Evolutionary conservation across 1,140 invertebrate species (phyloP).

Genomic region (Drosophila suzukii): DNA sequence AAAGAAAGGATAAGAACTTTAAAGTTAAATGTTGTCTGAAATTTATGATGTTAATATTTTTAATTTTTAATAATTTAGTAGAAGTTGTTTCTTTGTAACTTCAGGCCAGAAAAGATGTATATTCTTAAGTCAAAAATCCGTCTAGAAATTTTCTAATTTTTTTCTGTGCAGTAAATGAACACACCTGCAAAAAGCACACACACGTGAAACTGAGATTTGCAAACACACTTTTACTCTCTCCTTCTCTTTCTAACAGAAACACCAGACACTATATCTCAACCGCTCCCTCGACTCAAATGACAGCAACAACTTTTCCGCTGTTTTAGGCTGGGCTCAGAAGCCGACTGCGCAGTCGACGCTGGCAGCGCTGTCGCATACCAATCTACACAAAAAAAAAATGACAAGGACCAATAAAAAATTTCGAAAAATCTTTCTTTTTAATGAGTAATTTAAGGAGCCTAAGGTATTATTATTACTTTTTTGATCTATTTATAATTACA

Average conservation of each 20-base stretch:
- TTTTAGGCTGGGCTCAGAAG: conserved; percentile 66
- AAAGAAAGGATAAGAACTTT: no score
- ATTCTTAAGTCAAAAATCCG: not conserved
- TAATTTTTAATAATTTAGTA: not conserved
- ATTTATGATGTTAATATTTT: no score
- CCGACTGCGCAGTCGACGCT: conserved; percentile 1
- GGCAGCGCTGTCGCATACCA: conserved; percentile 50
- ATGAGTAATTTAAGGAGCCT: no score
- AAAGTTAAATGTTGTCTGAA: no score
- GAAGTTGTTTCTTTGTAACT: not conserved
- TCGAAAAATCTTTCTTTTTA: not conserved
- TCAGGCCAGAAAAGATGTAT: not conserved
- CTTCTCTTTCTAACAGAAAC: conserved; percentile 9
- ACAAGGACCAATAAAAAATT: not conserved
- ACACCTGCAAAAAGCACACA: conserved; percentile 44
- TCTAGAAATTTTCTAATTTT: conserved; percentile 6
- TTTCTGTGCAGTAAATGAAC: conserved; percentile 32
- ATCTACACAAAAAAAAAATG: not conserved
- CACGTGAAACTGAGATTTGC: conserved; percentile 29
- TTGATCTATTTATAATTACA: no score
- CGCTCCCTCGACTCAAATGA: conserved; percentile 77
- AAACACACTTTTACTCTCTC: conserved; percentile 27
- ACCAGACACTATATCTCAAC: conserved; percentile 49
- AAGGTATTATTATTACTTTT: no score
- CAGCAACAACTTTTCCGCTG: conserved; percentile 65